A percentile compares a stretch with the other conserved stretches of the same genome.
Evolutionary conservation across 2,113 vertebrate genomes (phyloP).

Genomic region (Pseudorectes ferrugineus): DNA sequence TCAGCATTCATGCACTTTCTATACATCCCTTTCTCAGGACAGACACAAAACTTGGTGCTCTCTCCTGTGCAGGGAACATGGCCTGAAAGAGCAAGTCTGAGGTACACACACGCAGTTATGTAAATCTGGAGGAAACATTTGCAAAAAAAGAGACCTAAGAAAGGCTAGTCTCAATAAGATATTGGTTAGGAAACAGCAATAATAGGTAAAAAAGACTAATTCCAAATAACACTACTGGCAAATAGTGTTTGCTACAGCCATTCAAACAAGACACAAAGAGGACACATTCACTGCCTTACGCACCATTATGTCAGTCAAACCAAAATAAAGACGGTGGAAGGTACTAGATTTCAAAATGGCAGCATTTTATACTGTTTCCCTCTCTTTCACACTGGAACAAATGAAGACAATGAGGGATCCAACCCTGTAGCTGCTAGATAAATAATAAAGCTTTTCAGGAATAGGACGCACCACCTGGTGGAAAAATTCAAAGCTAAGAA

Average conservation of each 20-base stretch:
- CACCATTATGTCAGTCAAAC: background rate
- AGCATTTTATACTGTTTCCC: background rate
- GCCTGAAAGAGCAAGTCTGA: background rate
- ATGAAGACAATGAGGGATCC: background rate
- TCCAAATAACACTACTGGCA: background rate
- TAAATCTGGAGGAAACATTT: background rate
- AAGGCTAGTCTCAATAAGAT: background rate
- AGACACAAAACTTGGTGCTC: background rate
- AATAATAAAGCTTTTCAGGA: background rate
- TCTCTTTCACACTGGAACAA: background rate
- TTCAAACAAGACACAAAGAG: background rate
- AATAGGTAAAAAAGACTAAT: background rate
- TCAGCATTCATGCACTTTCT: background rate
- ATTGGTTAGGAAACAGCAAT: background rate
- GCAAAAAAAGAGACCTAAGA: background rate
- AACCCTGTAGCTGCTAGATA: background rate
- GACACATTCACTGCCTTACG: background rate
- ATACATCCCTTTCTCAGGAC: rapidly evolving
- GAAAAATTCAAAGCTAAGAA: background rate
- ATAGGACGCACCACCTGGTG: background rate
- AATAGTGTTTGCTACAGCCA: background rate
- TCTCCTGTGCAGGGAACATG: background rate
- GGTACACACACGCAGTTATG: rapidly evolving
- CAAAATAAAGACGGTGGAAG: background rate
- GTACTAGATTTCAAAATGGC: background rate